A percentile compares a stretch with the other conserved stretches of the same genome.
Evolutionary conservation across 2,797 vertebrate genomes (phyloP).

Genomic region (Jordanella pulchra): DNA sequence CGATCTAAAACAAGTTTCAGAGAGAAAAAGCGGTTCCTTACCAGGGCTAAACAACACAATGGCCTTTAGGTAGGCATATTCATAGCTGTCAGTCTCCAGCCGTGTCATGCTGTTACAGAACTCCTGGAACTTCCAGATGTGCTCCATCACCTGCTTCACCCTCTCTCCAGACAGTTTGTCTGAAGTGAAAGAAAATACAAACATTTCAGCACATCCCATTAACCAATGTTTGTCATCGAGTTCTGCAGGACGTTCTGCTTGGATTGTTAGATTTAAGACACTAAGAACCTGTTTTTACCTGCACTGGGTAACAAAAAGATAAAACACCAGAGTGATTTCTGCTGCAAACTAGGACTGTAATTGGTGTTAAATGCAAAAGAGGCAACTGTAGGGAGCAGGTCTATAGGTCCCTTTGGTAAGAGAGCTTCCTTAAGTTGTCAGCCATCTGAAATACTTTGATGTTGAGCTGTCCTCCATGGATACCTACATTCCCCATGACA

Average conservation of each 20-base stretch:
- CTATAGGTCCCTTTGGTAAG: too few species aligned
- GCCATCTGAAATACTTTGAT: too few species aligned
- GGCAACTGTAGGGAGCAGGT: too few species aligned
- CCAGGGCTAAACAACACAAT: slow-evolving; percentile 98
- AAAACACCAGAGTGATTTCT: too few species aligned
- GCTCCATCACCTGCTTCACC: slow-evolving; percentile 98
- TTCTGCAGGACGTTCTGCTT: background rate
- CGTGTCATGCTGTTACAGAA: slow-evolving; percentile 99
- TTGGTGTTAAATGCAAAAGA: too few species aligned
- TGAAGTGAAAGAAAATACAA: slow-evolving; percentile 52
- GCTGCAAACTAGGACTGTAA: too few species aligned
- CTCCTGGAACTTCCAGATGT: slow-evolving; percentile 99
- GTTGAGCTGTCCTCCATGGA: too few species aligned
- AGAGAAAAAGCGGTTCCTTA: slow-evolving; percentile 72
- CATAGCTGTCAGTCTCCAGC: slow-evolving; percentile 94
- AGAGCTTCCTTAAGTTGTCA: too few species aligned
- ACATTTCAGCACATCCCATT: slow-evolving; percentile 2
- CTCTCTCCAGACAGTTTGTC: slow-evolving; percentile 95
- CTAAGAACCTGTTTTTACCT: too few species aligned
- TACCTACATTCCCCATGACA: too few species aligned
- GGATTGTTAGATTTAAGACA: background rate
- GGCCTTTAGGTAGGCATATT: slow-evolving; percentile 98
- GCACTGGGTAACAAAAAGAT: too few species aligned
- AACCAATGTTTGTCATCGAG: background rate
- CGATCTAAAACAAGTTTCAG: background rate